Base-by-base conservation (phyloP, 1,140 invertebrate species). In the Drosophila bipectinata region DNA sequence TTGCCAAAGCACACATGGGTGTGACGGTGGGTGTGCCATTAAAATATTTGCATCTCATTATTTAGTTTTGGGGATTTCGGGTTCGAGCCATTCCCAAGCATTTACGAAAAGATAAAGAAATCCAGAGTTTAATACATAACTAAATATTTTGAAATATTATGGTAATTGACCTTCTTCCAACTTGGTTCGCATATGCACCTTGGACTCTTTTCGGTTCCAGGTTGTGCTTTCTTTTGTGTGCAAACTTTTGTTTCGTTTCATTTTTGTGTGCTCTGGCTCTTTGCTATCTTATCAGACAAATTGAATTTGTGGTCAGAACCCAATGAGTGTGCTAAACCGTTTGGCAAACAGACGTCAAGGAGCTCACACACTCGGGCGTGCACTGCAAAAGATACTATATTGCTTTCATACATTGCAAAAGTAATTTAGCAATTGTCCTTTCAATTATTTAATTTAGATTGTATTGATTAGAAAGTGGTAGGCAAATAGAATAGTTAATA, bases 41-140 rank as follows among this genome's bases (percentile, higher is more conserved):
- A 88, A 88, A 88, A 88, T 88, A 79, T 88, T 88, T 88, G 67
- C 75, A 74, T 71, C 76, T 87, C 83, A 87, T 87, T 88, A 88
- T 88, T 88, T 85, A 88, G 72, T 88, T 77, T 57, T 69, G 32
- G 32, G 51, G 18, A 18, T 32, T 30, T 39, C n/a, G 30, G 39
- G 32, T 30, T 47, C 2, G 4, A 18, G 64, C 8, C 6, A 37
- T 15, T 30, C 37, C 34, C 18, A 15, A 55, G 14, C 24, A 28
- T 34, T 8, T 15, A 28, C 41, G 53, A 39, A 24, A 68, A 56
- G 9, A 39, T 49, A n/a, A 10, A 37, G 44, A 39, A 32, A 49
- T 41, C 28, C 18, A 34, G 41, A 34, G 28, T 47, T 54, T 66
- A 63, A 21, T 28, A 21, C 48, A 26, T 37, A 37, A 37, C 37